These are phyloP conservation scores for Venusia cambrica DNA, from an alignment of 2,888 invertebrate genomes.

Conservation along the genomic window DNA sequence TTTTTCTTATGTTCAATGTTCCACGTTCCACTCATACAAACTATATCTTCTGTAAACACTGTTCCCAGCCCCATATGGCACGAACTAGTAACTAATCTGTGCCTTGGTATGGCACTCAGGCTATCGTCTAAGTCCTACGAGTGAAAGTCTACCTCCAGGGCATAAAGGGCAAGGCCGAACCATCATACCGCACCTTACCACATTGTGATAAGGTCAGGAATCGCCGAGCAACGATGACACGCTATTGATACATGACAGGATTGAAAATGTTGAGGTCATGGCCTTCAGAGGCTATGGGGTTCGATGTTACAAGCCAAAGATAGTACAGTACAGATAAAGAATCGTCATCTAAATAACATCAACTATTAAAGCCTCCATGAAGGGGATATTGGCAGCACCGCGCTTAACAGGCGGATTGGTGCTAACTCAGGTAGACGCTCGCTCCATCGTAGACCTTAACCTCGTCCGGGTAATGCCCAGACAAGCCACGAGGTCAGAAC, in stretches of 20 bases:
- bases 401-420: too few relatives aligned
- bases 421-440: too few relatives aligned
- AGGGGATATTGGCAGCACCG: too few relatives aligned
- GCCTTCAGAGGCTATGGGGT: slow-evolving; percentile 9
- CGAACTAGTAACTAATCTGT: slow-evolving; percentile 7
- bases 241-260: slow-evolving; percentile 5
- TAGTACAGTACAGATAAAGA: too few relatives aligned
- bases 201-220: slow-evolving; percentile 11
- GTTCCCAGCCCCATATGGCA: background rate
- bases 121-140: slow-evolving; percentile 29
- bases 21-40: too few relatives aligned
- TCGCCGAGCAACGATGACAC: slow-evolving; percentile 9
- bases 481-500: too few relatives aligned
- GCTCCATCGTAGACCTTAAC: too few relatives aligned
- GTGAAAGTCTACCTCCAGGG: slow-evolving; percentile 32
- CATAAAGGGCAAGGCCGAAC: slow-evolving; percentile 27
- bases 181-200: slow-evolving; percentile 10
- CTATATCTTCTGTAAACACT: background rate
- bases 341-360: too few relatives aligned
- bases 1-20: too few relatives aligned
- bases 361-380: too few relatives aligned
- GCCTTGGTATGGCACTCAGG: slow-evolving; percentile 6
- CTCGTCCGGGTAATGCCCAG: too few relatives aligned
- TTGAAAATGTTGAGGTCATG: slow-evolving; percentile 11
- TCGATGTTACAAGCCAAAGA: too few relatives aligned